phyloP scores from a whole-genome alignment of 2,797 vertebrate genomes.

The Odontamblyopus lacepedii region DNA sequence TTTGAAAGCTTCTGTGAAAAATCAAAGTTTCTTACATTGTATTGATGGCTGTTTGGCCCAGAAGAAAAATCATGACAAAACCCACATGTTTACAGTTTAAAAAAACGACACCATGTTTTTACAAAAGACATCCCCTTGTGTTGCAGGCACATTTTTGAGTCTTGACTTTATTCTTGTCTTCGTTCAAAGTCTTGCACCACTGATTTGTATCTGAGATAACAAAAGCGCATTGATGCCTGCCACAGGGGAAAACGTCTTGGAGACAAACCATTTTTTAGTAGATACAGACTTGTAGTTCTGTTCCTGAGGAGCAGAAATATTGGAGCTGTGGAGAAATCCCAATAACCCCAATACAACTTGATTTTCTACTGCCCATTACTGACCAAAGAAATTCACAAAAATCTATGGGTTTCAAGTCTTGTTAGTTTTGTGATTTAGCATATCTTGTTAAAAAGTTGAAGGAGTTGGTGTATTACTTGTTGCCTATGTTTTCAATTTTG shows the following conservation, averaged over 20 bases:
- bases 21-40: conserved; percentile 74
- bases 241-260: background rate
- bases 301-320: conserved; percentile 7
- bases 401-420: background rate
- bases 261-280: conserved; percentile 1
- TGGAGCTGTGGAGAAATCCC: background rate
- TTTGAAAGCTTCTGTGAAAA: conserved; percentile 74
- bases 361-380: background rate
- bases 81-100: conserved; percentile 65
- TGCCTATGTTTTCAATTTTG: background rate
- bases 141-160: conserved; percentile 13
- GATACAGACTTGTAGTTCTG: conserved; percentile 1
- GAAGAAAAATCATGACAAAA: conserved; percentile 66
- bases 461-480: background rate
- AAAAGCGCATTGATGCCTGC: conserved; percentile 13
- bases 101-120: conserved; percentile 38
- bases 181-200: conserved; percentile 6
- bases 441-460: background rate
- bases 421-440: background rate
- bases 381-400: background rate
- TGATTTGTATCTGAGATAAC: conserved; percentile 14
- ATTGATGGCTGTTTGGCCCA: conserved; percentile 72
- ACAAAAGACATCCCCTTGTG: conserved; percentile 31
- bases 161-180: conserved; percentile 18
- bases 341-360: too few relatives aligned